Percentiles rank a stretch among this genome's conserved stretches.
Evolutionary conservation across 2,113 vertebrate species (phyloP).

Genomic region (Xenopus laevis): DNA sequence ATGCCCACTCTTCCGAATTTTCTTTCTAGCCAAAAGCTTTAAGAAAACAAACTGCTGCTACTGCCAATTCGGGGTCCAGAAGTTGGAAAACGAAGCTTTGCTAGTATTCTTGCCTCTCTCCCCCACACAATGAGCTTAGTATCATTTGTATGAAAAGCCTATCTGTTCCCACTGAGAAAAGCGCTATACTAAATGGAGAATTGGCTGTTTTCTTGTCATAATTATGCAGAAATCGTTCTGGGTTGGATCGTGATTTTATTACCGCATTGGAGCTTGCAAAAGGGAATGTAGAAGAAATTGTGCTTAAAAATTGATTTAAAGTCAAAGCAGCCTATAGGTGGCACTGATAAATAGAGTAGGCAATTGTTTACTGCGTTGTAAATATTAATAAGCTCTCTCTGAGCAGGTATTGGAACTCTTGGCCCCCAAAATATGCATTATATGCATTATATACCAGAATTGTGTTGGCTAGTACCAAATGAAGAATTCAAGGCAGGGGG

Average conservation of each 20-base stretch:
- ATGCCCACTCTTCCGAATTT: slow-evolving; percentile 8
- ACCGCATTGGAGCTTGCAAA: background rate
- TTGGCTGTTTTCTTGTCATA: slow-evolving; percentile 14
- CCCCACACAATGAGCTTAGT: slow-evolving; percentile 39
- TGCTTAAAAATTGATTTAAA: too few species aligned
- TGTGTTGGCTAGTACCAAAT: too few species aligned
- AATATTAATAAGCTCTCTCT: too few species aligned
- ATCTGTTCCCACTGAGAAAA: slow-evolving; percentile 25
- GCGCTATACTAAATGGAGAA: slow-evolving; percentile 24
- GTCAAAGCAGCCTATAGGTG: too few species aligned
- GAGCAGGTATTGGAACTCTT: too few species aligned
- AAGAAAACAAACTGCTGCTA: slow-evolving; percentile 20
- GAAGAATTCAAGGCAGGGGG: too few species aligned
- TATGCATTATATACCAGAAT: too few species aligned
- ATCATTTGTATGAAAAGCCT: slow-evolving; percentile 37
- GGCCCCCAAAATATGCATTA: too few species aligned
- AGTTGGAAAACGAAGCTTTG: slow-evolving; percentile 13
- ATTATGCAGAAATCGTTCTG: slow-evolving; percentile 17
- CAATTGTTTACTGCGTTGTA: too few species aligned
- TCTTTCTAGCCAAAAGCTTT: slow-evolving; percentile 24
- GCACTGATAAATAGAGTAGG: too few species aligned
- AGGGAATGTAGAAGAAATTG: background rate
- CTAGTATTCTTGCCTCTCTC: slow-evolving; percentile 29
- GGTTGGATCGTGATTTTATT: slow-evolving; percentile 1
- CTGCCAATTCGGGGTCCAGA: slow-evolving; percentile 21